Base-by-base conservation (phyloP, 2,113 vertebrate genomes). In the Haplochromis vanheusdeni region DNA sequence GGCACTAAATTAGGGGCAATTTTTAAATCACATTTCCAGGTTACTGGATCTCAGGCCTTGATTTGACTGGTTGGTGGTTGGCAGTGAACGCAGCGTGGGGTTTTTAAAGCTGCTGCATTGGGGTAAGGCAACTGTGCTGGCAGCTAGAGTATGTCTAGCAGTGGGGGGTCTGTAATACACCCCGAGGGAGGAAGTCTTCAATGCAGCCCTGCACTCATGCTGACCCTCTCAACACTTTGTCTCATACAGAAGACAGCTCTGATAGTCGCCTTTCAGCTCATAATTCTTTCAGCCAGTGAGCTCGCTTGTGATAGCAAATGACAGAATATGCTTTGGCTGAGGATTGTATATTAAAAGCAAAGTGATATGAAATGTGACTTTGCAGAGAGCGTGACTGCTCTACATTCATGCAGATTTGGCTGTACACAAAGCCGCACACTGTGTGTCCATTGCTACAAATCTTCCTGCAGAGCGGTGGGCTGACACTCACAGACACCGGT, bases 21-120 rank as follows among this genome's bases (percentile, higher is more conserved):
- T 87, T 88, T 92, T 90, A 89, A 93, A 94, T 85, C 87, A 54
- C 49, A 65, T 65, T 88, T 95, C 83, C 86, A 93, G 91, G 90
- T 92, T 91, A 93, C 79, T 94, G 92, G 89, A 92, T 93, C 85
- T 81, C 82, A 86, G 70, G 87, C 88, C 80, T 77, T 85, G 87
- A 89, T 92, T 87, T 85, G 45, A 86, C 89, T 82, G 86, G 81
- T 83, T 87, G 80, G 70, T 91, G 89, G 70, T 79, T 94, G 91
- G 90, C 86, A 89, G 79, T 45, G 33, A 80, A 81, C 37, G 16
- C 62, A 85, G 84, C 68, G 4, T 91, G 83, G 49, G 56, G 62
- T 90, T 93, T 68, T 89, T 60, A 79, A 82, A 86, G 45, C 47
- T 26, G 33, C 68, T 86, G 86, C 42, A 82, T 35, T 80, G 68